Conservation (phyloP, 2,113 vertebrate species). For the Syngnathoides biaculeatus region DNA sequence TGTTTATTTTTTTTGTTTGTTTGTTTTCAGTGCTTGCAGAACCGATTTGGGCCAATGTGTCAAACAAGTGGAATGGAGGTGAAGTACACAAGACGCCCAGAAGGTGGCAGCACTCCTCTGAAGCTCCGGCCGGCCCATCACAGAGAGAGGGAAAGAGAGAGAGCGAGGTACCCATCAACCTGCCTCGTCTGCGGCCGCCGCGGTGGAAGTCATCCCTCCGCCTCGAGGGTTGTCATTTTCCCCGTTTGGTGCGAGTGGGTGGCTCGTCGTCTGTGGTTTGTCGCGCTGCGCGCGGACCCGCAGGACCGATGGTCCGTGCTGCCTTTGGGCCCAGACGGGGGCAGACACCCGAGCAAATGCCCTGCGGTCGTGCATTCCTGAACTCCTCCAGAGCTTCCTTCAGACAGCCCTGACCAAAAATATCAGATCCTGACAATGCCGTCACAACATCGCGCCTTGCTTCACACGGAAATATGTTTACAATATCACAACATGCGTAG, state of each 20-base stretch:
- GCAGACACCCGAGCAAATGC: constrained; percentile 59
- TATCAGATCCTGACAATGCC: constrained; percentile 59
- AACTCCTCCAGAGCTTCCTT: constrained; percentile 70
- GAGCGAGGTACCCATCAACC: constrained; percentile 62
- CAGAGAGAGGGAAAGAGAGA: too few relatives aligned
- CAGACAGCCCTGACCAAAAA: constrained; percentile 66
- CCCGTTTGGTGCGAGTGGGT: constrained; percentile 63
- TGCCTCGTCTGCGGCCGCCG: constrained; percentile 53
- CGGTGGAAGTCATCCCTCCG: constrained; percentile 60
- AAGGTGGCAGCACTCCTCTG: constrained; percentile 52
- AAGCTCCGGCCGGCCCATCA: constrained; percentile 45
- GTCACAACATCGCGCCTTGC: constrained; percentile 47
- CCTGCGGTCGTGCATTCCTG: constrained; percentile 73
- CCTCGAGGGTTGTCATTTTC: constrained; percentile 73
- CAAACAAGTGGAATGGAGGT: neutral
- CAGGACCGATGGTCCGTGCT: constrained; percentile 44
- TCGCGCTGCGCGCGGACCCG: constrained; percentile 50
- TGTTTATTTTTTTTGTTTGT: too few relatives aligned
- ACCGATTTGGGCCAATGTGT: neutral
- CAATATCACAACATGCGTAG: constrained; percentile 9
- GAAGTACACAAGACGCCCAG: constrained; percentile 17
- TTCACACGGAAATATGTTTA: constrained; percentile 56
- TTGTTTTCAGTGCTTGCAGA: constrained; percentile 4
- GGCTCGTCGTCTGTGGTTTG: constrained; percentile 67
- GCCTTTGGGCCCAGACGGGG: constrained; percentile 57